phyloP scores from a whole-genome alignment of 2,113 vertebrate genomes.

The Vulpes ferrilata region DNA sequence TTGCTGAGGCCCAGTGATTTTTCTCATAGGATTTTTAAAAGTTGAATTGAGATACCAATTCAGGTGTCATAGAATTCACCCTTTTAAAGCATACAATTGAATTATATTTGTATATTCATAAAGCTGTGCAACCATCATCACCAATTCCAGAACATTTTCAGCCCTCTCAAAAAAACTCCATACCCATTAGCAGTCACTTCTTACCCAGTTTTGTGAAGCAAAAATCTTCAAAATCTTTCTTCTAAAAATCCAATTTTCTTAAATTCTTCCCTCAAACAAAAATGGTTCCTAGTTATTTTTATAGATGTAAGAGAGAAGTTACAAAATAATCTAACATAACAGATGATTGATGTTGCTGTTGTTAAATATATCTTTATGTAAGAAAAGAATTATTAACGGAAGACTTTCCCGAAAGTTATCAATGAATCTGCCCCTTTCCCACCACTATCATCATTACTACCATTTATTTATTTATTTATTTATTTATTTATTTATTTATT shows the following conservation, averaged over 20 bases:
- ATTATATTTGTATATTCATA: neutral
- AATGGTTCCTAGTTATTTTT: conserved; percentile 2
- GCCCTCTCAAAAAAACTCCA: neutral
- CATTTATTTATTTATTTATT: neutral
- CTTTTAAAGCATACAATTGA: neutral
- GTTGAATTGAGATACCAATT: neutral
- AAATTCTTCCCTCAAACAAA: neutral
- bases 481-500: too few species aligned
- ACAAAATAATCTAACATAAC: conserved; percentile 31
- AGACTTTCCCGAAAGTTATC: neutral
- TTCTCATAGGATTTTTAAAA: neutral
- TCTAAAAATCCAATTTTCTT: conserved; percentile 29
- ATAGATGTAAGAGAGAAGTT: neutral
- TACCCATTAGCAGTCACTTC: neutral
- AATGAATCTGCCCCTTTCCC: neutral
- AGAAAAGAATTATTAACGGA: neutral
- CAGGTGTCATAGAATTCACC: neutral
- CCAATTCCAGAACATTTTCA: neutral
- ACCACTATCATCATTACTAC: neutral
- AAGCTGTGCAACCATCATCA: neutral
- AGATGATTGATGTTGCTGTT: neutral
- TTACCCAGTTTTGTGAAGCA: neutral
- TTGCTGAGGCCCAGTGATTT: neutral
- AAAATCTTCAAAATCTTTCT: conserved; percentile 2
- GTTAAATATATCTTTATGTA: neutral